A percentile compares a stretch with the other conserved stretches of the same genome.
phyloP scores from a whole-genome alignment of 2,888 invertebrate species.

The Pardosa pseudoannulata region DNA sequence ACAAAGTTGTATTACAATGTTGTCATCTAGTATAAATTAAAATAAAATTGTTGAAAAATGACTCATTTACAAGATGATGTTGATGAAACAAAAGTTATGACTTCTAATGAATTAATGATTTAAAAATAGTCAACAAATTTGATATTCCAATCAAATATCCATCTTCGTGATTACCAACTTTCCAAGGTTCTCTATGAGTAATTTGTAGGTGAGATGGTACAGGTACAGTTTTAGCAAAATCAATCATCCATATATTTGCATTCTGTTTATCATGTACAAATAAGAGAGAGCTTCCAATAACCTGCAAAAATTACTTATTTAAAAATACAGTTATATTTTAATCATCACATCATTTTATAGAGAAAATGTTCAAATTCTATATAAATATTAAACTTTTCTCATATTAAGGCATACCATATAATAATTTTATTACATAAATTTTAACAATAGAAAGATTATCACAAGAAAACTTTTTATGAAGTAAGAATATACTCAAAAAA shows the following conservation, averaged over 20 bases:
- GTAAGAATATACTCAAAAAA: too few species aligned
- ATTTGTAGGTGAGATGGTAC: conserved; percentile 86
- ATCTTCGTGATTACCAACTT: conserved; percentile 96
- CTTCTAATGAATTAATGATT: conserved; percentile 42
- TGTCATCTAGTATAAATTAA: background rate
- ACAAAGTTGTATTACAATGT: background rate
- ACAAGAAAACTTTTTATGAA: too few species aligned
- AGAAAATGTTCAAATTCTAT: too few species aligned
- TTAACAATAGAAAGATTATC: too few species aligned
- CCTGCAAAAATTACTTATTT: conserved; percentile 81
- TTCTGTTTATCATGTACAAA: conserved; percentile 94
- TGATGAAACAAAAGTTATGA: background rate
- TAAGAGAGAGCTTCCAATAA: conserved; percentile 94
- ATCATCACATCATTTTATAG: too few species aligned
- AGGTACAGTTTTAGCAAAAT: conserved; percentile 95
- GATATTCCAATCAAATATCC: conserved; percentile 95
- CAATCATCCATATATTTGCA: conserved; percentile 97
- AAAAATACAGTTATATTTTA: too few species aligned
- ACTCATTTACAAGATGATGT: conserved; percentile 8
- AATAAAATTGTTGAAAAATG: background rate
- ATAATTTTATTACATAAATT: too few species aligned
- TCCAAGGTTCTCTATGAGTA: conserved; percentile 89
- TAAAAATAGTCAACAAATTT: conserved; percentile 90
- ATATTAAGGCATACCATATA: too few species aligned
- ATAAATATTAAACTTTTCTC: too few species aligned